Evolutionary conservation across 1,140 invertebrate species (phyloP).

Genomic region (Helicoverpa zea): DNA sequence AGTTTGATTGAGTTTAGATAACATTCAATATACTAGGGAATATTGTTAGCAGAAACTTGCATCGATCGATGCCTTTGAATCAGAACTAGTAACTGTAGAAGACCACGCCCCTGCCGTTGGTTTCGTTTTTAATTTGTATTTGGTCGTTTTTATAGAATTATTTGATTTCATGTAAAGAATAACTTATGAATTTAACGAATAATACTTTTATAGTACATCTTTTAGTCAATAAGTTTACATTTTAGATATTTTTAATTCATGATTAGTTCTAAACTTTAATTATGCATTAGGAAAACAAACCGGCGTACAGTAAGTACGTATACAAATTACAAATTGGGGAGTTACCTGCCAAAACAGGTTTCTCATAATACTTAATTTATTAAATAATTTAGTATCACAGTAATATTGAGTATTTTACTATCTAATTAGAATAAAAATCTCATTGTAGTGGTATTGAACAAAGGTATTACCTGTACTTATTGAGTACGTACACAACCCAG

Average conservation of each 20-base stretch:
- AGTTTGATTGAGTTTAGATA: slow-evolving; percentile 9
- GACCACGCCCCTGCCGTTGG: slow-evolving; percentile 61
- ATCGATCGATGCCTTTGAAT: slow-evolving; percentile 3
- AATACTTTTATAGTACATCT: neutral
- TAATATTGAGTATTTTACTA: too few relatives aligned
- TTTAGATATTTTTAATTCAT: slow-evolving; percentile 10
- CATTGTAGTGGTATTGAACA: too few relatives aligned
- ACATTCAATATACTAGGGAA: slow-evolving; percentile 21
- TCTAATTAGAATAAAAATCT: too few relatives aligned
- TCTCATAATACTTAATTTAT: too few relatives aligned
- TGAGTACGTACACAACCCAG: too few relatives aligned
- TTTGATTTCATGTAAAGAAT: slow-evolving; percentile 25
- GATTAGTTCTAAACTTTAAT: neutral
- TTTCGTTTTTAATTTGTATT: slow-evolving; percentile 52
- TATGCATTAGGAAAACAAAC: slow-evolving; percentile 2
- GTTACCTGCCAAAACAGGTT: too few relatives aligned
- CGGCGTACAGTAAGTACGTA: neutral
- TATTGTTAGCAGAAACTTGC: neutral
- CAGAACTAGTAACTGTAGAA: slow-evolving; percentile 45
- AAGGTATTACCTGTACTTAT: too few relatives aligned
- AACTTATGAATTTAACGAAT: neutral
- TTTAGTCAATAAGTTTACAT: neutral
- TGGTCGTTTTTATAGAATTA: slow-evolving; percentile 44
- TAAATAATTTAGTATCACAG: too few relatives aligned
- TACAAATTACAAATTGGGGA: too few relatives aligned